Conservation (phyloP, 2,113 vertebrate genomes). For the Mormoops blainvillei region DNA sequence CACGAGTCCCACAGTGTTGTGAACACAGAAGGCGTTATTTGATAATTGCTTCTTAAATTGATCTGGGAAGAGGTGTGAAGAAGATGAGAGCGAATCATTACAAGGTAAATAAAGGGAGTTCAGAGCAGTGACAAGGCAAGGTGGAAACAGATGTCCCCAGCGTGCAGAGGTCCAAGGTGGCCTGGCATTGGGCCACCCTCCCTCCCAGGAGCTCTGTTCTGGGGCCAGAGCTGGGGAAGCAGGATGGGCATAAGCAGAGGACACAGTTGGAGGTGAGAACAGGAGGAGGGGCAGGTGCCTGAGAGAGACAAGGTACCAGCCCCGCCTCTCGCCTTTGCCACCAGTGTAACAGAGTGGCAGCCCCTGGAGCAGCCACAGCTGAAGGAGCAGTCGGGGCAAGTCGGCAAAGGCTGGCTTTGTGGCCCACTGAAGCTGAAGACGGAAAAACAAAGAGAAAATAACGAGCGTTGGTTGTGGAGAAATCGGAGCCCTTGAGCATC, state of each 20-base stretch:
- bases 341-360: fast-evolving
- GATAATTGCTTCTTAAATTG: background rate
- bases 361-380: background rate
- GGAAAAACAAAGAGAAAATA: background rate
- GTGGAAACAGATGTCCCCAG: background rate
- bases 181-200: fast-evolving
- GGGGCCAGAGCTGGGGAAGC: background rate
- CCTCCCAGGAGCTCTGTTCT: background rate
- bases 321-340: background rate
- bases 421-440: background rate
- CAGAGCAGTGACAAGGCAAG: background rate
- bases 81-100: background rate
- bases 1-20: background rate
- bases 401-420: background rate
- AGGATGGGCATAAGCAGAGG: background rate
- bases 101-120: background rate
- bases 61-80: background rate
- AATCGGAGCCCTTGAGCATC: fast-evolving
- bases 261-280: background rate
- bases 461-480: background rate
- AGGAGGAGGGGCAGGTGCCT: background rate
- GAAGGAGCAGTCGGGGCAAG: background rate
- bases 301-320: background rate
- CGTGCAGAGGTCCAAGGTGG: background rate
- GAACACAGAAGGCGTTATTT: background rate